Conservation (phyloP, 2,113 vertebrate genomes). For the Brachyhypopomus occidentalis region DNA sequence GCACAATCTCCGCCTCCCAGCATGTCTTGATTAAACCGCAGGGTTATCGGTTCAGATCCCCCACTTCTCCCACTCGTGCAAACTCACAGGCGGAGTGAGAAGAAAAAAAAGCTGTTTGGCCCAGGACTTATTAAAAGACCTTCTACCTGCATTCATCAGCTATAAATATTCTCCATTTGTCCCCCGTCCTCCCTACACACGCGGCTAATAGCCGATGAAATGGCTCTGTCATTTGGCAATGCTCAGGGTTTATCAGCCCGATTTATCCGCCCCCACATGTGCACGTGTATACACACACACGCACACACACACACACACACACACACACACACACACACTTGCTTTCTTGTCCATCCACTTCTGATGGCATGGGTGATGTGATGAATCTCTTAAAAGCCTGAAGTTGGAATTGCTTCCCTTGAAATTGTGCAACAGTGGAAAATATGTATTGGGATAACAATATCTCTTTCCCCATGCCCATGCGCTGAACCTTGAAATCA, state of each 20-base stretch:
- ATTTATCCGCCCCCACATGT: conserved; percentile 1
- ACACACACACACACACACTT: background rate
- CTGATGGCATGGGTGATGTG: conserved; percentile 1
- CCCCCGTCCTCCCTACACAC: background rate
- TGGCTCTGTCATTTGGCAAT: conserved; percentile 7
- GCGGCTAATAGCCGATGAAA: conserved; percentile 30
- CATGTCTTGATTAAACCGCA: conserved; percentile 43
- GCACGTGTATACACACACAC: background rate
- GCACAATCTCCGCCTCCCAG: conserved; percentile 34
- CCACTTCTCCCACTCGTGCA: background rate
- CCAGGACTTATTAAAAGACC: conserved; percentile 34
- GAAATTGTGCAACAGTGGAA: conserved; percentile 15
- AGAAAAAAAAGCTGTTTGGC: conserved; percentile 19
- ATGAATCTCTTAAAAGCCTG: conserved; percentile 39
- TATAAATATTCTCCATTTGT: conserved; percentile 29
- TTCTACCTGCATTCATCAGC: conserved; percentile 18
- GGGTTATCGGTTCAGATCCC: conserved; percentile 37
- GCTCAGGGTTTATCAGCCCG: conserved; percentile 16
- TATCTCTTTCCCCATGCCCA: conserved; percentile 40
- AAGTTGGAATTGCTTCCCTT: conserved; percentile 14
- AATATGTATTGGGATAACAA: conserved; percentile 48
- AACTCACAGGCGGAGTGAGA: background rate
- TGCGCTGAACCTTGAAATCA: conserved; percentile 62
- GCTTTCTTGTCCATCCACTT: background rate
- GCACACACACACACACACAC: background rate